phyloP scores from a whole-genome alignment of 2,797 vertebrate species.

The Emys orbicularis region DNA sequence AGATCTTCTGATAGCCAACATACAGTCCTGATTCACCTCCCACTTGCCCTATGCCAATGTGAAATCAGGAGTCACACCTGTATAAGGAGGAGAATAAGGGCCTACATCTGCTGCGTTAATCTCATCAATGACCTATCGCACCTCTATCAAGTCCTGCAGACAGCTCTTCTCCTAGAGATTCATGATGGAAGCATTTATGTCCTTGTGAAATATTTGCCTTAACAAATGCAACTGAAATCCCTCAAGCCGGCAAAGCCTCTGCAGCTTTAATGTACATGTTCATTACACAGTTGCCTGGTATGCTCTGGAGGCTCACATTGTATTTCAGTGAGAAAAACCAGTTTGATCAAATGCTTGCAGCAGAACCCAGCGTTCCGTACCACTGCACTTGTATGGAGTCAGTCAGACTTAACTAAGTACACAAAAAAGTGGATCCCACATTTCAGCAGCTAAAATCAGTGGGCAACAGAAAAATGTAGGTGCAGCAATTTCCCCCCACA shows the following conservation, averaged over 20 bases:
- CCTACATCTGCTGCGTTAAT: background rate
- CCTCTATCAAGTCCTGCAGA: background rate
- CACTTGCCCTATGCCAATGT: background rate
- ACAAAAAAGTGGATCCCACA: conserved; percentile 58
- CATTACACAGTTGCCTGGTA: background rate
- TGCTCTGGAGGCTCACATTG: background rate
- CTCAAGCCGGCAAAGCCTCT: accelerated
- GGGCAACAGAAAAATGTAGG: conserved; percentile 76
- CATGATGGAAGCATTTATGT: background rate
- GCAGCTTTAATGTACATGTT: background rate
- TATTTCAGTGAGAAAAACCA: conserved; percentile 23
- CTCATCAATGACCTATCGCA: background rate
- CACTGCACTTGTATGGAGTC: conserved; percentile 45
- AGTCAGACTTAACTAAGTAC: conserved; percentile 69
- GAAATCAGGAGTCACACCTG: background rate
- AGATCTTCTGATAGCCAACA: background rate
- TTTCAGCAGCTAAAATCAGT: conserved; percentile 69
- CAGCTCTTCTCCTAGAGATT: background rate
- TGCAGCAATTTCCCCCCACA: conserved; percentile 59
- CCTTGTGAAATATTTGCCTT: background rate
- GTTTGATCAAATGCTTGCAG: conserved; percentile 34
- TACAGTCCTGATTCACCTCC: background rate
- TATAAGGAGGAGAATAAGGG: background rate
- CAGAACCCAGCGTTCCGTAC: conserved; percentile 52
- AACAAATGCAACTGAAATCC: background rate